phyloP scores from a whole-genome alignment of 2,888 invertebrate genomes.

The Cryptophagus acutangulus region DNA sequence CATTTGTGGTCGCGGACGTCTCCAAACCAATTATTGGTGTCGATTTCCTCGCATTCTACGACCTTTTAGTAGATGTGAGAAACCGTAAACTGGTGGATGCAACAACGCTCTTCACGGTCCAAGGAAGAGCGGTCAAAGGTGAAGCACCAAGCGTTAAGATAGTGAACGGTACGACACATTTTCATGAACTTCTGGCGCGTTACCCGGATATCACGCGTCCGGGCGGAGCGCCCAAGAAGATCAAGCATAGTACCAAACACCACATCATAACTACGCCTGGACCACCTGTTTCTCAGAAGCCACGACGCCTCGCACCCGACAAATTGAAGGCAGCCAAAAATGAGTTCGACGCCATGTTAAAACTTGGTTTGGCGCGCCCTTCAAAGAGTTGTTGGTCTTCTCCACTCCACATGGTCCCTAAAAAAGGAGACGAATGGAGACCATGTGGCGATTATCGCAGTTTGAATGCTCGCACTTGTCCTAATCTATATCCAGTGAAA shows the following conservation, averaged over 20 bases:
- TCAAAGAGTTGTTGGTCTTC: not conserved
- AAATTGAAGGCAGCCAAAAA: not conserved
- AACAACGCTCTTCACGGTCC: not conserved
- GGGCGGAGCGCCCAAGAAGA: not conserved
- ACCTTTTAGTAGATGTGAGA: conserved; percentile 9
- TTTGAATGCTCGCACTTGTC: too few relatives aligned
- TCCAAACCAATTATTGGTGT: conserved; percentile 10
- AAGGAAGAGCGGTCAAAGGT: not conserved
- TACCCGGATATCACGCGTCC: not conserved
- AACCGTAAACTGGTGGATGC: conserved; percentile 8
- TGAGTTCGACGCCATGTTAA: conserved; percentile 2
- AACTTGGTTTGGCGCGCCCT: not conserved
- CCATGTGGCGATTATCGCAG: too few relatives aligned
- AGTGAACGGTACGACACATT: conserved; percentile 3
- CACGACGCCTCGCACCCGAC: conserved; percentile 5
- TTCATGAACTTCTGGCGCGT: not conserved
- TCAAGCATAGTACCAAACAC: conserved; percentile 2
- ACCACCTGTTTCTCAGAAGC: not conserved
- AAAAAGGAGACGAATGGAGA: not conserved
- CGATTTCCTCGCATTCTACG: conserved; percentile 10
- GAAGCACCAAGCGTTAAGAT: conserved; percentile 6
- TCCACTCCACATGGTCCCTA: not conserved
- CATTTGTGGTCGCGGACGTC: conserved; percentile 9
- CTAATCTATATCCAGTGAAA: too few relatives aligned
- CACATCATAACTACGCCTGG: conserved; percentile 2